These are phyloP conservation scores for Gnathonemus echidnorhynchus DNA, from an alignment of 2,113 vertebrate species.

Conservation along the genomic window DNA sequence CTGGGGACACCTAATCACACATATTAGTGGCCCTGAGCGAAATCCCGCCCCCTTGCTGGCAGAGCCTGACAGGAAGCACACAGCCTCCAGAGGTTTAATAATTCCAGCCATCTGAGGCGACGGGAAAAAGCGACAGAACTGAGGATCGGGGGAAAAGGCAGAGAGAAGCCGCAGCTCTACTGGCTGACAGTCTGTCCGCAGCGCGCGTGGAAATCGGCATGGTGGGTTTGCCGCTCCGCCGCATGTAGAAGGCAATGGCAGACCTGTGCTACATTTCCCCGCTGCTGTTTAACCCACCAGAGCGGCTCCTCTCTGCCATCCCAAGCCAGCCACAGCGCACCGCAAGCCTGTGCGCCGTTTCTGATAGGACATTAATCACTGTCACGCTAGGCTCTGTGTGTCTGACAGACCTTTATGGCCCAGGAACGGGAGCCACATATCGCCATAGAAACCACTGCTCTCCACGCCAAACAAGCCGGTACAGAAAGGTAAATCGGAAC, in stretches of 20 bases:
- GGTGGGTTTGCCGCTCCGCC: neutral
- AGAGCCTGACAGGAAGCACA: neutral
- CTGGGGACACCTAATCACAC: neutral
- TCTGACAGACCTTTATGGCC: conserved; percentile 43
- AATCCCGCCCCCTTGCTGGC: neutral
- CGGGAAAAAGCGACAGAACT: neutral
- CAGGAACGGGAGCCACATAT: conserved; percentile 43
- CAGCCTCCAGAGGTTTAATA: neutral
- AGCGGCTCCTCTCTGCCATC: conserved; percentile 16
- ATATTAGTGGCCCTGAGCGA: neutral
- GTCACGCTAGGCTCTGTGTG: conserved; percentile 46
- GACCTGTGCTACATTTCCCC: neutral
- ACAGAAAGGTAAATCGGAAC: conserved; percentile 19
- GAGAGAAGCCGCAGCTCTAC: neutral
- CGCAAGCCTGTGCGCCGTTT: conserved; percentile 42
- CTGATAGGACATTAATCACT: conserved; percentile 63
- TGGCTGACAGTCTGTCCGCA: neutral
- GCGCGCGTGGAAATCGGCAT: neutral
- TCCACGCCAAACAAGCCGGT: conserved; percentile 28
- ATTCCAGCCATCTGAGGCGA: neutral
- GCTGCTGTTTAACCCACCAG: neutral
- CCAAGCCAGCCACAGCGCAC: conserved; percentile 15
- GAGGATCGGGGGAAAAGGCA: neutral
- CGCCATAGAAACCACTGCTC: conserved; percentile 52
- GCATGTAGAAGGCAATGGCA: neutral